These are phyloP conservation scores for Lutraria rhynchaena DNA, from an alignment of 1,140 invertebrate genomes.

Conservation along the genomic window DNA sequence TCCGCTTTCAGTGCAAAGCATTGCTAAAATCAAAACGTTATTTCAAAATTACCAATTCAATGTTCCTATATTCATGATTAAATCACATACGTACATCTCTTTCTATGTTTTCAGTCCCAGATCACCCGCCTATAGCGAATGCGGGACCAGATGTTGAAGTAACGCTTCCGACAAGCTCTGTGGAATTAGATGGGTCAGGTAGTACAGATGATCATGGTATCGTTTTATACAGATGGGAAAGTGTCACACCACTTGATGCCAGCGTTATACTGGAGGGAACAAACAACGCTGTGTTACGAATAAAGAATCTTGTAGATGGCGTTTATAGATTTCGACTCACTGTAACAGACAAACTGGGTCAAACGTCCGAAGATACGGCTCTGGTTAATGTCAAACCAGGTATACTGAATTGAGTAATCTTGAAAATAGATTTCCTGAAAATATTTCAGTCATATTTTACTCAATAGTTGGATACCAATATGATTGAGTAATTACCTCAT, in stretches of 20 bases:
- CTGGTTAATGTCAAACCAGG: constrained; percentile 30
- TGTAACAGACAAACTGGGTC: constrained; percentile 15
- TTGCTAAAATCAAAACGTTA: background rate
- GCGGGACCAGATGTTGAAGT: constrained; percentile 27
- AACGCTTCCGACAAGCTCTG: background rate
- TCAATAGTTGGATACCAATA: no score
- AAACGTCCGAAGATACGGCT: background rate
- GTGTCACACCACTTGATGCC: background rate
- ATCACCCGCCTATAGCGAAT: constrained; percentile 24
- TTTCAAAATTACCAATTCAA: background rate
- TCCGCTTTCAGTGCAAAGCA: background rate
- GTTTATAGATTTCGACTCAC: constrained; percentile 23
- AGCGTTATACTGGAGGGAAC: background rate
- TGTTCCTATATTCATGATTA: background rate
- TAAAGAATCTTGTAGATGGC: constrained; percentile 18
- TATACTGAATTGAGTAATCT: no score
- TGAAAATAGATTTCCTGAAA: no score
- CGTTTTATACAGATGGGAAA: constrained; percentile 3
- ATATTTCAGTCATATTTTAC: no score
- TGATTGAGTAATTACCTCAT: no score
- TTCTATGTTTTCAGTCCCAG: constrained; percentile 27
- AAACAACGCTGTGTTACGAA: background rate
- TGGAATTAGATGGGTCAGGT: constrained; percentile 8
- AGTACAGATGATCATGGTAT: constrained; percentile 39
- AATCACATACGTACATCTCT: background rate